phyloP scores from a whole-genome alignment of 2,113 vertebrate genomes.

The Rhinolophus ferrumequinum region DNA sequence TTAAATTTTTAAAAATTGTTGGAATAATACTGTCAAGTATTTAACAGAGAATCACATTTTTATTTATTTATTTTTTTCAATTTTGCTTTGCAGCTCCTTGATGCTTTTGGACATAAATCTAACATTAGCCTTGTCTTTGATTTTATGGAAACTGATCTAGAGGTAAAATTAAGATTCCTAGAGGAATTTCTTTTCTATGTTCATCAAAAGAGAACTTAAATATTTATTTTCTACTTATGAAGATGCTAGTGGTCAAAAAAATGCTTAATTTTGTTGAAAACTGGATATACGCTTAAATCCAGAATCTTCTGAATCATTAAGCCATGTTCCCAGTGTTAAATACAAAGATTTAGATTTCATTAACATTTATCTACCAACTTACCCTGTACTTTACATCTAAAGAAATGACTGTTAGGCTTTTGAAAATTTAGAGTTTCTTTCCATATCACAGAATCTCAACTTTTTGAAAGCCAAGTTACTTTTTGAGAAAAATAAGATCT shows the following conservation, averaged over 20 bases:
- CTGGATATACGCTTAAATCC: not conserved
- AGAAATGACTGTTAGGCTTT: not conserved
- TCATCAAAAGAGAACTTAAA: not conserved
- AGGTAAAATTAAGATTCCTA: constrained; percentile 88
- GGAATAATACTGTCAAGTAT: not conserved
- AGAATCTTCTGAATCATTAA: not conserved
- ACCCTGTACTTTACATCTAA: not conserved
- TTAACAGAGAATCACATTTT: constrained; percentile 38
- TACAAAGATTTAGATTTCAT: constrained; percentile 44
- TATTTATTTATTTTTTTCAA: not conserved
- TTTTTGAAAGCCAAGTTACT: constrained; percentile 52
- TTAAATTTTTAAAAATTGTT: not conserved
- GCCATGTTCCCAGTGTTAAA: not conserved
- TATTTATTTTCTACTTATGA: constrained; percentile 20
- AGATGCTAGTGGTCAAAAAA: not conserved
- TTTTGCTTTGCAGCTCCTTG: constrained; percentile 90
- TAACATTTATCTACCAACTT: not conserved
- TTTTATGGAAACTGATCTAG: constrained; percentile 99
- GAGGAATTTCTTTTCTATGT: not conserved
- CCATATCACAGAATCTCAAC: not conserved
- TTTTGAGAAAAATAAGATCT: constrained; percentile 36
- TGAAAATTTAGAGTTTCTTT: not conserved
- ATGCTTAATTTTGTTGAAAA: constrained; percentile 35
- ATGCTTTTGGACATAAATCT: constrained; percentile 99
- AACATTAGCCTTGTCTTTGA: constrained; percentile 99